phyloP scores from a whole-genome alignment of 2,888 invertebrate genomes.

The Syritta pipiens region DNA sequence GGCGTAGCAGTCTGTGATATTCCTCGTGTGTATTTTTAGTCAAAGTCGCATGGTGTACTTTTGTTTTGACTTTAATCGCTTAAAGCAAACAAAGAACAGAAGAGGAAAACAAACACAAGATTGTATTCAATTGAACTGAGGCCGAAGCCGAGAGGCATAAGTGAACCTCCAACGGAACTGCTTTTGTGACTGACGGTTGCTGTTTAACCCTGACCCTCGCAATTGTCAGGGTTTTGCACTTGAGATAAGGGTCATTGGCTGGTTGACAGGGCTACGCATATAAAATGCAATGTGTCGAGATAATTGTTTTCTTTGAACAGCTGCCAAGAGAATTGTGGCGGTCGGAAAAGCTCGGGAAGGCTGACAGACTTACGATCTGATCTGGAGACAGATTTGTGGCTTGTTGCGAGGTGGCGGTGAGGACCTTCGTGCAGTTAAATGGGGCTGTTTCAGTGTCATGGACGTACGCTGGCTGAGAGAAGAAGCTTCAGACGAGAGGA shows the following conservation, averaged over 20 bases:
- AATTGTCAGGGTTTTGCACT: constrained; percentile 40
- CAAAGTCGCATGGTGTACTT: constrained; percentile 11
- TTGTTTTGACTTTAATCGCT: constrained; percentile 37
- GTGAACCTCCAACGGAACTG: not conserved
- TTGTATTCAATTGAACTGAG: constrained; percentile 10
- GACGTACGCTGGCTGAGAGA: too few species aligned
- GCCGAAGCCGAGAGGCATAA: not conserved
- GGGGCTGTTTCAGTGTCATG: too few species aligned
- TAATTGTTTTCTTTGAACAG: too few species aligned
- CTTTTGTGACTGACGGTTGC: not conserved
- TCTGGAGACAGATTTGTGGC: too few species aligned
- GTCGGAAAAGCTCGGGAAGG: too few species aligned
- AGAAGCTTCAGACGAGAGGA: too few species aligned
- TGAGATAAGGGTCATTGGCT: constrained; percentile 41
- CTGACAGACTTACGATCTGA: too few species aligned
- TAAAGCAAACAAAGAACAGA: constrained; percentile 23
- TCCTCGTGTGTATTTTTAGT: constrained; percentile 27
- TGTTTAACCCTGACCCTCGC: constrained; percentile 50
- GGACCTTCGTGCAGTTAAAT: too few species aligned
- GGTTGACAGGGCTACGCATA: too few species aligned
- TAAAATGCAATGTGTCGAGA: too few species aligned
- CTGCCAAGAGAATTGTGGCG: too few species aligned
- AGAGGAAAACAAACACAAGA: constrained; percentile 1
- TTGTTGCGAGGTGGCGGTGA: too few species aligned
- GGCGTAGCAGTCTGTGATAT: constrained; percentile 28